phyloP scores from a whole-genome alignment of 2,113 vertebrate species.

The Sarotherodon lohbergeri region DNA sequence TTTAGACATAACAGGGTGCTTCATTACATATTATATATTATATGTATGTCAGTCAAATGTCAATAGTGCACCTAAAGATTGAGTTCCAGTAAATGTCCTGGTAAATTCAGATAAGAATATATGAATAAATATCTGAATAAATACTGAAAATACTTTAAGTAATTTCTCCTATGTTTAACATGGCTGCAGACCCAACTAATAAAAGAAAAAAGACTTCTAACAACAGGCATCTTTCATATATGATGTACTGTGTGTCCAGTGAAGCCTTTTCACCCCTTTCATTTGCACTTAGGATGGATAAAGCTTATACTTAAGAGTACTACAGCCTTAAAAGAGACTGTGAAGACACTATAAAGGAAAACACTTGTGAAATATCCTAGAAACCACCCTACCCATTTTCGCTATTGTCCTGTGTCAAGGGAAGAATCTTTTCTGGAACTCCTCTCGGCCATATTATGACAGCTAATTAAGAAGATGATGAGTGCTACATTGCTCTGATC shows the following conservation, averaged over 20 bases:
- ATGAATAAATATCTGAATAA: neutral
- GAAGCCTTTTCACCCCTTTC: slow-evolving; percentile 29
- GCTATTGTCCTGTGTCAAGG: slow-evolving; percentile 38
- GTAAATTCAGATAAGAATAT: neutral
- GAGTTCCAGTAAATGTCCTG: neutral
- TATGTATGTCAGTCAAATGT: neutral
- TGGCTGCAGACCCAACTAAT: neutral
- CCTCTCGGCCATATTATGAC: slow-evolving; percentile 67
- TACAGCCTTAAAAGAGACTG: slow-evolving; percentile 42
- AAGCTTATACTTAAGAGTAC: slow-evolving; percentile 14
- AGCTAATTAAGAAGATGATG: slow-evolving; percentile 72
- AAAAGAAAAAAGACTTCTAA: neutral
- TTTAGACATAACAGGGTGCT: neutral
- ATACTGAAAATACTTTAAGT: neutral
- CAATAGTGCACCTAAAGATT: neutral
- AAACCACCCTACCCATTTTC: slow-evolving; percentile 26
- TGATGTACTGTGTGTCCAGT: slow-evolving; percentile 39
- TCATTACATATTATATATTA: neutral
- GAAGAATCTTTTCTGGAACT: slow-evolving; percentile 59
- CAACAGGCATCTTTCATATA: slow-evolving; percentile 32
- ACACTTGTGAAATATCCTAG: slow-evolving; percentile 49
- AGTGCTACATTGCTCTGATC: slow-evolving; percentile 58
- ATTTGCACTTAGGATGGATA: slow-evolving; percentile 38
- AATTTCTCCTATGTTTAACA: neutral
- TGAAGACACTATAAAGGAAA: slow-evolving; percentile 39